Evolutionary conservation across 2,888 invertebrate species (phyloP).

Genomic region (Liopterus haemorrhoidalis): DNA sequence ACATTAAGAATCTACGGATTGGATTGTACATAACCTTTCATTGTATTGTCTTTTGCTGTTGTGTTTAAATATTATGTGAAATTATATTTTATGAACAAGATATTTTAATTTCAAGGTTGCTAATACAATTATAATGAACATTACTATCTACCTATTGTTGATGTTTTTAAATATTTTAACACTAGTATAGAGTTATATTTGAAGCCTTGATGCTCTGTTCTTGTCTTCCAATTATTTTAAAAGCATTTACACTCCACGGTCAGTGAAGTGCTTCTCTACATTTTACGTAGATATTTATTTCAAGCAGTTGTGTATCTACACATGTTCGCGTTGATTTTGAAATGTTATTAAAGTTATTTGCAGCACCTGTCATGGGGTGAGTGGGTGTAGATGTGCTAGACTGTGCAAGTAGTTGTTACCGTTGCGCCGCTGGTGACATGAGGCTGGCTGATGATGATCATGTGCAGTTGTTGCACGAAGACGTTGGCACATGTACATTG

Average conservation of each 20-base stretch:
- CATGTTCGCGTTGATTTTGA: conserved; percentile 19
- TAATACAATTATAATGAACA: too few species aligned
- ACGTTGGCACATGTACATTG: too few species aligned
- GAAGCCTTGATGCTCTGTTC: conserved; percentile 23
- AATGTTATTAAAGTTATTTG: conserved; percentile 21
- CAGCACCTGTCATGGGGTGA: conserved; percentile 17
- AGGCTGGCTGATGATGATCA: neutral
- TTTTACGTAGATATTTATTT: conserved; percentile 20
- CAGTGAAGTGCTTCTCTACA: conserved; percentile 20
- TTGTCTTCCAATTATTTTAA: conserved; percentile 8
- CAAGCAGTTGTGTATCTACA: conserved; percentile 19
- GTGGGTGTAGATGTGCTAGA: neutral
- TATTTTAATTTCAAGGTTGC: too few species aligned
- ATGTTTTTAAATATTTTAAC: too few species aligned
- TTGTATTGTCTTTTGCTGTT: too few species aligned
- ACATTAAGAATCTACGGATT: too few species aligned
- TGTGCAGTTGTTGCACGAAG: too few species aligned
- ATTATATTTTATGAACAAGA: too few species aligned
- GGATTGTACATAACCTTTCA: too few species aligned
- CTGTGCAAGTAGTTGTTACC: neutral
- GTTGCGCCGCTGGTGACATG: neutral
- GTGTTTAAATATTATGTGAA: too few species aligned
- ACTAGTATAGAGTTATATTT: conserved; percentile 19
- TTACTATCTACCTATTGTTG: too few species aligned
- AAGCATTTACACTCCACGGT: conserved; percentile 21